Evolutionary conservation across 2,797 vertebrate genomes (phyloP), one percentile per base, ranked within the genome.

Genomic region (Brachyrhaphis roseni): DNA sequence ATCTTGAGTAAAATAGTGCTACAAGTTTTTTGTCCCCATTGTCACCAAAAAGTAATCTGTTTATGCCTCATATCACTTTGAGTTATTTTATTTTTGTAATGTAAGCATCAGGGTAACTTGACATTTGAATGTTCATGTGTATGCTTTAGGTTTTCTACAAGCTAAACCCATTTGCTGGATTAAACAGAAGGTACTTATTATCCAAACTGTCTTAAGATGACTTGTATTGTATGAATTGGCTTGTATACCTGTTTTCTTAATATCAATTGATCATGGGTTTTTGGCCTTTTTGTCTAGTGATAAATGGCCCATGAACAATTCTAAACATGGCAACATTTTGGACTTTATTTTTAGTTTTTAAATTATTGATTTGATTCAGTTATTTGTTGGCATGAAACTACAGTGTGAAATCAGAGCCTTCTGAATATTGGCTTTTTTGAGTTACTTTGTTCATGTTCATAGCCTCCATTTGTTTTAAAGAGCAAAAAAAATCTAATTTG

Each of bases 391-490:
- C 41, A 16, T 46, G 39, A 77, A 26, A 74, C 62, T 80, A 3
- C 70, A 70, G 34, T 53, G 36, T 59, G 74, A 34, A 34, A 36
- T 59, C 47, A 72, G 28, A 10, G 80, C n/a, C 51, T 49, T 62
- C 31, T 76, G 31, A 16, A 4, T 34, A 12, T 51, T 75, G 36
- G 20, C 41, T 73, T 83, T 39, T 80, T 6, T 20, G 28, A 73
- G 28, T 39, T 41, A 46, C n/a, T 45, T 39, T 75, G 13, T 74
- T 83, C 64, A 53, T 77, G 53, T 41, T 36, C 55, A 78, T 78
- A 47, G 43, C 13, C 34, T 82, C 10, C 76, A 20, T 82, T 86
- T 49, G 41, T 68, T 16, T 76, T 18, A 64, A 66, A 84, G 12
- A 55, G 10, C 26, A 55, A n/a, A 73, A 82, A 68, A 51, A 57